Conservation (phyloP, 2,888 invertebrate genomes). For the Macrosoma leucophasiata region DNA sequence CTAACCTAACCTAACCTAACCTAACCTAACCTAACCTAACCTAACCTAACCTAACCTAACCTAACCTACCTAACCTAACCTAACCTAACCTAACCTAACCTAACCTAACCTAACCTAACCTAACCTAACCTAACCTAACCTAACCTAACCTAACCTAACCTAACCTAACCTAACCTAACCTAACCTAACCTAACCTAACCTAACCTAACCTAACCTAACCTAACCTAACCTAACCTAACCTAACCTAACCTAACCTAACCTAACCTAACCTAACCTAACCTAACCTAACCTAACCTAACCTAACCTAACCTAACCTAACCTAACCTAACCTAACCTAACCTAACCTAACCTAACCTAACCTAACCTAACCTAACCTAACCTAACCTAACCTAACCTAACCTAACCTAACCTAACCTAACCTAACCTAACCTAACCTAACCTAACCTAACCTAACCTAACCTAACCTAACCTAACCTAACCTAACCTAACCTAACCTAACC, state of each 20-base stretch:
- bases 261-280: conserved; percentile 32
- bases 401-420: conserved; percentile 31
- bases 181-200: conserved; percentile 30
- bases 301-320: conserved; percentile 32
- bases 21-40: conserved; percentile 27
- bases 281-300: conserved; percentile 30
- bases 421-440: conserved; percentile 31
- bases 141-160: conserved; percentile 31
- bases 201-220: conserved; percentile 31
- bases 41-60: conserved; percentile 25
- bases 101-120: conserved; percentile 25
- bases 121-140: conserved; percentile 27
- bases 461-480: conserved; percentile 29
- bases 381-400: conserved; percentile 30
- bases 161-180: conserved; percentile 33
- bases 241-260: conserved; percentile 32
- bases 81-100: conserved; percentile 28
- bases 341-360: conserved; percentile 34
- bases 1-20: conserved; percentile 20
- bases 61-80: conserved; percentile 23
- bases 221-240: conserved; percentile 29
- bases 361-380: conserved; percentile 32
- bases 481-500: conserved; percentile 29
- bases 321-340: conserved; percentile 34
- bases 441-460: conserved; percentile 30